Percentiles rank a stretch among this genome's conserved stretches.
phyloP scores from a whole-genome alignment of 2,888 invertebrate species.

The Stictocephala bisonia region DNA sequence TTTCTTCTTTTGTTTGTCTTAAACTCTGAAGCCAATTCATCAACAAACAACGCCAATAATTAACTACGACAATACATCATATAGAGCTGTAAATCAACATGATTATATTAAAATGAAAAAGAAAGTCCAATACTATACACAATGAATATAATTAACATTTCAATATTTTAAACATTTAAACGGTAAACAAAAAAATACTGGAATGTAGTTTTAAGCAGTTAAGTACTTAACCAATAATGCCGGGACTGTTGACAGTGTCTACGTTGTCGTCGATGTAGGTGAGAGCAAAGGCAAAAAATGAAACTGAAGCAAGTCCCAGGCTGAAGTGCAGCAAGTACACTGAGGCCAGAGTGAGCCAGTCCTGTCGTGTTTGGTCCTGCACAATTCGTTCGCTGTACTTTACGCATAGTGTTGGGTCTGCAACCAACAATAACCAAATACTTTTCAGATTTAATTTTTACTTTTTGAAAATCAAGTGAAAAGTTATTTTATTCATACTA shows the following conservation, averaged over 20 bases:
- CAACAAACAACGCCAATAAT: too few species aligned
- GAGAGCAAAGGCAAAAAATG: slow-evolving; percentile 37
- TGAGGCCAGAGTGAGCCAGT: slow-evolving; percentile 43
- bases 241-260: slow-evolving; percentile 36
- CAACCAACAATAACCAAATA: not conserved
- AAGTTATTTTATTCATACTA: too few species aligned
- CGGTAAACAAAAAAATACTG: not conserved
- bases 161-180: too few species aligned
- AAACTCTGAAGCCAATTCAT: too few species aligned
- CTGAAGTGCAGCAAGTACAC: slow-evolving; percentile 31
- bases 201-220: not conserved
- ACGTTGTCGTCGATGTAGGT: slow-evolving; percentile 46
- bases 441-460: not conserved
- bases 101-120: too few species aligned
- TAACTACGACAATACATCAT: too few species aligned
- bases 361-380: slow-evolving; percentile 18
- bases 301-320: slow-evolving; percentile 38
- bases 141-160: too few species aligned
- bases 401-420: slow-evolving; percentile 46
- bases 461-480: too few species aligned
- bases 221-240: slow-evolving; percentile 45
- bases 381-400: slow-evolving; percentile 26
- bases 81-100: too few species aligned
- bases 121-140: too few species aligned
- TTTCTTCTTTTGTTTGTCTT: too few species aligned